phyloP scores from a whole-genome alignment of 1,140 invertebrate genomes.

The Drosophila ohnishii region DNA sequence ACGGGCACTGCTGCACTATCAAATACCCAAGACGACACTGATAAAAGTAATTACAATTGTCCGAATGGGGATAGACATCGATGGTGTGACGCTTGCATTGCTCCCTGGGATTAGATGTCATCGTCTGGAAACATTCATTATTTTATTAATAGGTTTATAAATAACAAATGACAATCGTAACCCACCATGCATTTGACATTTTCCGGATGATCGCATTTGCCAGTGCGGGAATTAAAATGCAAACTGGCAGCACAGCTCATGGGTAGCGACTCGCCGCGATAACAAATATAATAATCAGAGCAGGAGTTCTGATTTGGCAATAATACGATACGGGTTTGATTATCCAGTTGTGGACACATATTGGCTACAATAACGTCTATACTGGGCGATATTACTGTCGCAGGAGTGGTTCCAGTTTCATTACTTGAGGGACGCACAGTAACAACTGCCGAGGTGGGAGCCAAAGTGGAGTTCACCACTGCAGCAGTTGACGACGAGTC shows the following conservation, averaged over 20 bases:
- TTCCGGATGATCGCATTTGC: constrained; percentile 74
- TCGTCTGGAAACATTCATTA: constrained; percentile 28
- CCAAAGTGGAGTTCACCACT: not conserved
- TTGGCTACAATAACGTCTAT: constrained; percentile 35
- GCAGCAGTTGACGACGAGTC: not conserved
- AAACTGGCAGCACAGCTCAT: constrained; percentile 67
- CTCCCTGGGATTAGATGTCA: constrained; percentile 46
- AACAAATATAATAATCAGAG: constrained; percentile 75
- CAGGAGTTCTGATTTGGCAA: constrained; percentile 68
- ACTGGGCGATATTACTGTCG: not conserved
- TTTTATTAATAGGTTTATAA: not conserved
- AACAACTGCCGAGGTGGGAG: not conserved
- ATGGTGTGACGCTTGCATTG: constrained; percentile 66
- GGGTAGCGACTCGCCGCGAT: constrained; percentile 56
- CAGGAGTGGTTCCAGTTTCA: not conserved
- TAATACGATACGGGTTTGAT: constrained; percentile 55
- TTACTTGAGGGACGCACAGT: constrained; percentile 1
- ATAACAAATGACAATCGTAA: not conserved
- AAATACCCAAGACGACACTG: constrained; percentile 65
- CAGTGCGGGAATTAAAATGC: constrained; percentile 66
- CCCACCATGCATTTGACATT: constrained; percentile 69
- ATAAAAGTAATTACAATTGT: constrained; percentile 79
- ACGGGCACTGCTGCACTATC: constrained; percentile 74
- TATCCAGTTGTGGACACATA: constrained; percentile 60
- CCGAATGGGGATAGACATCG: constrained; percentile 71